phyloP scores from a whole-genome alignment of 2,888 invertebrate genomes.

The Drepanosiphum platanoidis region DNA sequence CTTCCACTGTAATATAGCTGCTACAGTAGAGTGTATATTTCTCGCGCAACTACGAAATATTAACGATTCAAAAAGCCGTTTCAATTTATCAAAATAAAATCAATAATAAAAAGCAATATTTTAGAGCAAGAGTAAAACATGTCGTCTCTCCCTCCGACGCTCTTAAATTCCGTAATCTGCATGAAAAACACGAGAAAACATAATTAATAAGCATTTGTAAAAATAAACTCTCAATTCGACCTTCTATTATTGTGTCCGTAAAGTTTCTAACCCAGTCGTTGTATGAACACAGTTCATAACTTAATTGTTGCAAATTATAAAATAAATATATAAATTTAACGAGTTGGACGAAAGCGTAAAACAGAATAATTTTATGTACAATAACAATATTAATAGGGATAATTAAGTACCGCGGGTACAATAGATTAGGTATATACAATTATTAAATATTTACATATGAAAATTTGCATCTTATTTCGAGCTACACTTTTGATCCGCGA shows the following conservation, averaged over 20 bases:
- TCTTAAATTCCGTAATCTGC: neutral
- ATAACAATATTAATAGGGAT: too few relatives aligned
- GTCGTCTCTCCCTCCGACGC: neutral
- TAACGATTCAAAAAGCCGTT: neutral
- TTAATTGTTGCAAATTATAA: neutral
- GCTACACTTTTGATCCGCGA: neutral
- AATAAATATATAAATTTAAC: neutral
- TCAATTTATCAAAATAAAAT: conserved; percentile 27
- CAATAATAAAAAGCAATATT: conserved; percentile 1
- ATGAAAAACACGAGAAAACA: neutral
- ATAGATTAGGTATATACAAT: too few relatives aligned
- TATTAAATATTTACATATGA: neutral
- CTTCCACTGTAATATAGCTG: conserved; percentile 17
- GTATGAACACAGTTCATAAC: too few relatives aligned
- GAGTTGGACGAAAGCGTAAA: neutral
- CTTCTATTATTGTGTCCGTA: too few relatives aligned
- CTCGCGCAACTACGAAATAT: neutral
- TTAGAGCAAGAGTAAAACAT: neutral
- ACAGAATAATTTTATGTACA: too few relatives aligned
- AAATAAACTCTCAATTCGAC: neutral
- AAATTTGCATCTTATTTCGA: neutral
- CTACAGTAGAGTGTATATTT: neutral
- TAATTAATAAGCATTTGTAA: neutral
- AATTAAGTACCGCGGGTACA: too few relatives aligned
- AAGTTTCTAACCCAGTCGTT: too few relatives aligned